Evolutionary conservation across 2,113 vertebrate species (phyloP).

Genomic region (Martes martes): DNA sequence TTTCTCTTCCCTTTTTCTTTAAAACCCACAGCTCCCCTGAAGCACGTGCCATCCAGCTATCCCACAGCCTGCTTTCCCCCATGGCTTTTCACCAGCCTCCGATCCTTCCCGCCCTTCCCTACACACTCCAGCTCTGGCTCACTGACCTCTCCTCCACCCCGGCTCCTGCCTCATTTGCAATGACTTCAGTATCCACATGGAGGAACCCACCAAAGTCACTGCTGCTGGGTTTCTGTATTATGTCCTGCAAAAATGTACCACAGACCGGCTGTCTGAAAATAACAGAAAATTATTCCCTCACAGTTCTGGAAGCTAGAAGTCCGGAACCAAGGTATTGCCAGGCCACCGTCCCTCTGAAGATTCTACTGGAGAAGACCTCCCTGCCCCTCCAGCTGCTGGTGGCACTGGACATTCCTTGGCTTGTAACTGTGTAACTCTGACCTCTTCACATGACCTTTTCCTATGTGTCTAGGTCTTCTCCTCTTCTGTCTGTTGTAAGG

Average conservation of each 20-base stretch:
- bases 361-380: accelerated
- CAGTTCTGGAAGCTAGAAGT: neutral
- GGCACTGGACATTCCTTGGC: accelerated
- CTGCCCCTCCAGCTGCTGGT: neutral
- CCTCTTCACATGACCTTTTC: neutral
- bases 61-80: accelerated
- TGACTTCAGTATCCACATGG: accelerated
- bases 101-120: neutral
- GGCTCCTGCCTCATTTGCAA: too few species aligned
- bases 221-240: neutral
- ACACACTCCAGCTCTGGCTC: neutral
- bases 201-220: accelerated
- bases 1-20: neutral
- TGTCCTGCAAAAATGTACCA: neutral
- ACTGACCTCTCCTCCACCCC: neutral
- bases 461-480: neutral
- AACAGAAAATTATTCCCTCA: neutral
- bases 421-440: too few species aligned
- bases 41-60: neutral
- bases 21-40: neutral
- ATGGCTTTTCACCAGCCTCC: neutral
- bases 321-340: neutral
- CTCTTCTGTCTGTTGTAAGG: neutral
- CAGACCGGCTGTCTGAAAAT: neutral
- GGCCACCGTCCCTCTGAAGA: neutral